phyloP scores from a whole-genome alignment of 2,888 invertebrate genomes.

The Lepeophtheirus nordmannii region DNA sequence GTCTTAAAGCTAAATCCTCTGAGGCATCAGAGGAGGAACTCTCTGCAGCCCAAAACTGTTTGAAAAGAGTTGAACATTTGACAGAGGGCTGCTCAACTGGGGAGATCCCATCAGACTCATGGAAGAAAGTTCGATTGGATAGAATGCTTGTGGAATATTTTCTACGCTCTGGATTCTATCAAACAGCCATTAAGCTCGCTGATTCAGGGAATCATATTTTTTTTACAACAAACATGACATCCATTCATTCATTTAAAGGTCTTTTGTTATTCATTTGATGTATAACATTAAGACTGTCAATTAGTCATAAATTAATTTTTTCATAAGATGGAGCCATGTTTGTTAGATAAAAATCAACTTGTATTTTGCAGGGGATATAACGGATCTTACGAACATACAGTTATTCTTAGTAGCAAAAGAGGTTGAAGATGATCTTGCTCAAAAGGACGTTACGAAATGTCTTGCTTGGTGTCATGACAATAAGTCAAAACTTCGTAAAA shows the following conservation, averaged over 20 bases:
- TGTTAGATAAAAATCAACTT: too few species aligned
- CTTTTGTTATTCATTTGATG: neutral
- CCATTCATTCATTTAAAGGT: neutral
- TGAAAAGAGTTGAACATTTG: constrained; percentile 76
- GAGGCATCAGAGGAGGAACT: constrained; percentile 83
- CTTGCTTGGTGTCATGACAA: constrained; percentile 92
- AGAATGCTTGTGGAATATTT: constrained; percentile 94
- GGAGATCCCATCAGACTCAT: constrained; percentile 36
- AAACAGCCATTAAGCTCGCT: constrained; percentile 71
- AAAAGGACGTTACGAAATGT: constrained; percentile 26
- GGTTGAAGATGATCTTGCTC: constrained; percentile 45
- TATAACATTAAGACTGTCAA: neutral
- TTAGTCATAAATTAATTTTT: too few species aligned
- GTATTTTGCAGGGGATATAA: constrained; percentile 38
- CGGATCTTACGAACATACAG: constrained; percentile 79
- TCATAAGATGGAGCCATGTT: neutral
- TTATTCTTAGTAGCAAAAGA: constrained; percentile 40
- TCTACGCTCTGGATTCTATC: constrained; percentile 83
- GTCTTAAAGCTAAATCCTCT: constrained; percentile 53
- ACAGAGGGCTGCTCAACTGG: constrained; percentile 43
- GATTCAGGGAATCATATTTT: neutral
- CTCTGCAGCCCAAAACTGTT: constrained; percentile 75
- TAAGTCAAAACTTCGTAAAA: constrained; percentile 78
- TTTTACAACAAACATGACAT: neutral
- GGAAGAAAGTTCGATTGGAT: constrained; percentile 73